Conservation (phyloP, 2,888 invertebrate genomes). For the Nephrotoma guestfalica region DNA sequence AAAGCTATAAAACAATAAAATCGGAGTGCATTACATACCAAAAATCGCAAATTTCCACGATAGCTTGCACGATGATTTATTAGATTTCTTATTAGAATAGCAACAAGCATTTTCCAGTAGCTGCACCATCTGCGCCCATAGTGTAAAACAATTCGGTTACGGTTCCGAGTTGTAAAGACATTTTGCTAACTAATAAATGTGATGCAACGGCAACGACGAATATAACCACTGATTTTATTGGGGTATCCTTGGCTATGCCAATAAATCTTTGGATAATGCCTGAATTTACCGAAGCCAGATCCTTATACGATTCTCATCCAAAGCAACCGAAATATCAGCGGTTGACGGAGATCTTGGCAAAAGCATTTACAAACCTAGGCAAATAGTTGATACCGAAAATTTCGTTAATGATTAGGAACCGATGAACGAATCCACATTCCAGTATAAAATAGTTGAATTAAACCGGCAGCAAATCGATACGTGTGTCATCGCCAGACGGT, state of each 20-base stretch:
- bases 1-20: not conserved
- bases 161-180: not conserved
- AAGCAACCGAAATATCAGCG: not conserved
- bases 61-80: not conserved
- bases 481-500: constrained; percentile 8
- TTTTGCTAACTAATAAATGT: not conserved
- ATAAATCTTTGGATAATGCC: not conserved
- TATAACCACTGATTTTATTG: not conserved
- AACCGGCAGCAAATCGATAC: constrained; percentile 18
- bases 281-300: not conserved
- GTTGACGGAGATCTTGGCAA: constrained; percentile 16
- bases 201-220: not conserved
- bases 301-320: not conserved
- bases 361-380: constrained; percentile 3
- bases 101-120: not conserved
- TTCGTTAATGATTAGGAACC: constrained; percentile 10
- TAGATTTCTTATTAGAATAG: not conserved
- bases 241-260: not conserved
- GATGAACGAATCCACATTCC: constrained; percentile 2
- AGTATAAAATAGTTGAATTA: constrained; percentile 9
- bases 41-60: not conserved
- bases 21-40: not conserved
- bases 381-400: not conserved
- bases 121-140: not conserved
- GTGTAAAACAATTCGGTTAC: not conserved